These are phyloP conservation scores for Chitala chitala DNA, from an alignment of 2,113 vertebrate species.

Conservation along the genomic window DNA sequence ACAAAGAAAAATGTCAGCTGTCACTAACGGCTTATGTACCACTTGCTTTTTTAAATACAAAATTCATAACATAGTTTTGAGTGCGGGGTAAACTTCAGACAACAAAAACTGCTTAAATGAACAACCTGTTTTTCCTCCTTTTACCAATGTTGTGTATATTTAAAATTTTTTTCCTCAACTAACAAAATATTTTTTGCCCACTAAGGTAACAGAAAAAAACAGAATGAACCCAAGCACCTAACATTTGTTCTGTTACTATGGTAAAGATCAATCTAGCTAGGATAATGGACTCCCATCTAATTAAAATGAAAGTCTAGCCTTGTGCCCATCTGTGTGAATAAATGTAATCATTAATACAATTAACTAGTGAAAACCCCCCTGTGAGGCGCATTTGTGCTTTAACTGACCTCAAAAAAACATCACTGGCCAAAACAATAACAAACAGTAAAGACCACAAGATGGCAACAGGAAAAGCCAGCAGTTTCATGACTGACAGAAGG, in stretches of 20 bases:
- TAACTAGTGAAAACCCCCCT: background rate
- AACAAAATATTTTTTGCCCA: too few relatives aligned
- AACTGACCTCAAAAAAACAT: background rate
- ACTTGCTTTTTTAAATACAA: conserved; percentile 3
- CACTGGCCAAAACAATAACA: background rate
- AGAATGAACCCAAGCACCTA: background rate
- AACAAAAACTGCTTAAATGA: background rate
- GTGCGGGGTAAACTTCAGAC: background rate
- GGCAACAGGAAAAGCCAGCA: background rate
- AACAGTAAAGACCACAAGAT: background rate
- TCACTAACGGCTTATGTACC: background rate
- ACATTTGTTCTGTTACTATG: conserved; percentile 1
- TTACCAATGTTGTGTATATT: too few relatives aligned
- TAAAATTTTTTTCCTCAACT: too few relatives aligned
- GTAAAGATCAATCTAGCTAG: conserved; percentile 4
- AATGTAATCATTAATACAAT: conserved; percentile 8
- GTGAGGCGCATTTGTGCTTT: background rate
- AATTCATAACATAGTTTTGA: background rate
- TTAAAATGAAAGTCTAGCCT: conserved; percentile 7
- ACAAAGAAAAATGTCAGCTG: conserved; percentile 3
- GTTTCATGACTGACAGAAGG: background rate
- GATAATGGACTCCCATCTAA: conserved; percentile 7
- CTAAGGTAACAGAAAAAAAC: background rate
- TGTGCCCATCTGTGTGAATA: background rate
- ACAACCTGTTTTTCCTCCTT: background rate